Evolutionary conservation across 1,140 invertebrate species (phyloP).

Genomic region (Frieseomelitta varia): DNA sequence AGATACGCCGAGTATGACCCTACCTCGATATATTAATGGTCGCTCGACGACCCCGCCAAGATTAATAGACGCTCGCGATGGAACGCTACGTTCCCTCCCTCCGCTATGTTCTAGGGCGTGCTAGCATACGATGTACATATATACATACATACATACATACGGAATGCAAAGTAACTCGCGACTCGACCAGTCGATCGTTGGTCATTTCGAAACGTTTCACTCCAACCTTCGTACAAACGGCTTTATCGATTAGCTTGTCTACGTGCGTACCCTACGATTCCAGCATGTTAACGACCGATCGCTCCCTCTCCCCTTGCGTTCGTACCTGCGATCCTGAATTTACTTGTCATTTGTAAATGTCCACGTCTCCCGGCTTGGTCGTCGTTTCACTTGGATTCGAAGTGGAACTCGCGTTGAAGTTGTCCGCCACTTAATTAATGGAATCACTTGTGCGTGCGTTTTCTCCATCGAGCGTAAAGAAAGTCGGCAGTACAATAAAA

Average conservation of each 20-base stretch:
- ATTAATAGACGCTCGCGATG: constrained; percentile 66
- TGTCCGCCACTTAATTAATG: background rate
- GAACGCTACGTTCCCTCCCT: constrained; percentile 22
- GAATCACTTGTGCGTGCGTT: no score
- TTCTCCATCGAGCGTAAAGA: no score
- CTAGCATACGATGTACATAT: constrained; percentile 19
- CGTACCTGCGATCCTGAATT: constrained; percentile 4
- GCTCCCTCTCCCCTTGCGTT: background rate
- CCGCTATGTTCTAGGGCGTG: constrained; percentile 46
- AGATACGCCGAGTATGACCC: constrained; percentile 67
- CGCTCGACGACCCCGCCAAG: constrained; percentile 64
- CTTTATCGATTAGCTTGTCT: constrained; percentile 57
- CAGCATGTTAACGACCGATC: constrained; percentile 17
- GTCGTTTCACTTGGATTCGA: constrained; percentile 11
- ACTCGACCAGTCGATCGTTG: constrained; percentile 34
- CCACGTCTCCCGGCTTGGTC: background rate
- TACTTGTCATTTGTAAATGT: constrained; percentile 46
- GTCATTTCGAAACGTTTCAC: constrained; percentile 42
- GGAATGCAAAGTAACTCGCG: constrained; percentile 59
- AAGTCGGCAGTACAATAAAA: no score
- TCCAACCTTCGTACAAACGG: constrained; percentile 26
- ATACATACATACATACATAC: background rate
- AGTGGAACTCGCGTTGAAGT: background rate
- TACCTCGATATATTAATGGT: constrained; percentile 73
- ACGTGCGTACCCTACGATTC: background rate